phyloP scores from a whole-genome alignment of 2,797 vertebrate species.

The Furcifer pardalis region DNA sequence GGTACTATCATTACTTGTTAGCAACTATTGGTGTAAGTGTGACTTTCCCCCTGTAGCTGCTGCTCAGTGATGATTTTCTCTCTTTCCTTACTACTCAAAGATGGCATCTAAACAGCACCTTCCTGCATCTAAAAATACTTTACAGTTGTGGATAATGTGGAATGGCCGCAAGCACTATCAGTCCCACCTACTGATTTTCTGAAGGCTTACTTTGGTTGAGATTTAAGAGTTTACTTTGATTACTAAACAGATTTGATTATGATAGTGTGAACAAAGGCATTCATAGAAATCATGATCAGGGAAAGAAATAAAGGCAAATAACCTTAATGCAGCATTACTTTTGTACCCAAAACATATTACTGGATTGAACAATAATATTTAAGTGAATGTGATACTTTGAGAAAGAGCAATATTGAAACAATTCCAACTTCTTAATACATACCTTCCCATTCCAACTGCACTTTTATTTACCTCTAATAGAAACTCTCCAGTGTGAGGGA shows the following conservation, averaged over 20 bases:
- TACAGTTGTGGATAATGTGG: not conserved
- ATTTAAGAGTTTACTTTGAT: not conserved
- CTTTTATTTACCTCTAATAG: slow-evolving; percentile 57
- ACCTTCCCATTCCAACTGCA: slow-evolving; percentile 36
- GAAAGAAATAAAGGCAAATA: not conserved
- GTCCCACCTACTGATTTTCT: not conserved
- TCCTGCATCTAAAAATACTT: not conserved
- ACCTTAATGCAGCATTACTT: not conserved
- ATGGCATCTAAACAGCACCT: not conserved
- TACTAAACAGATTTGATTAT: slow-evolving; percentile 11
- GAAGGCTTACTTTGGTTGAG: not conserved
- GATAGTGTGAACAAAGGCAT: not conserved
- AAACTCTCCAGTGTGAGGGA: slow-evolving; percentile 38
- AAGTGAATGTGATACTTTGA: not conserved
- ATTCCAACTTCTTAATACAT: slow-evolving; percentile 12
- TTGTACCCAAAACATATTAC: not conserved
- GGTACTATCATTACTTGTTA: not conserved
- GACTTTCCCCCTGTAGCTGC: not conserved
- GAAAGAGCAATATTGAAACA: not conserved
- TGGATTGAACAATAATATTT: not conserved
- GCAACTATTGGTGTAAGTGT: not conserved
- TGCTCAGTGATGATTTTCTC: not conserved
- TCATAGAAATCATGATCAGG: not conserved
- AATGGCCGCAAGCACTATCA: not conserved
- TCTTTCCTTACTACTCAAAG: not conserved